Conservation (phyloP, 2,797 vertebrate genomes). For the Chaetophractus vellerosus region DNA sequence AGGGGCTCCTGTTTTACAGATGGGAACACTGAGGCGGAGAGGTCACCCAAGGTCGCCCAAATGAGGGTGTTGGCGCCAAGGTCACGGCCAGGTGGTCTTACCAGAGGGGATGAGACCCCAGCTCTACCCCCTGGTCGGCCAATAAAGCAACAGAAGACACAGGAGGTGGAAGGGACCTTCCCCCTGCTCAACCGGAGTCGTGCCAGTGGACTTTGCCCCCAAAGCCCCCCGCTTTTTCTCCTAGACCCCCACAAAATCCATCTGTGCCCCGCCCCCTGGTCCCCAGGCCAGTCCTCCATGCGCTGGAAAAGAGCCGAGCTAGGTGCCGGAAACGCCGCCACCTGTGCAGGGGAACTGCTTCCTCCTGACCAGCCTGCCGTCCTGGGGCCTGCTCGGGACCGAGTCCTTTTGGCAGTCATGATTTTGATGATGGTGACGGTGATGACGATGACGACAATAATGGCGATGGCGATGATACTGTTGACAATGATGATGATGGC, state of each 20-base stretch:
- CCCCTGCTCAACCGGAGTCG: fast-evolving
- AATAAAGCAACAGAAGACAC: neutral
- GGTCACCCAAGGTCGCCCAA: neutral
- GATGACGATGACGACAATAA: fast-evolving
- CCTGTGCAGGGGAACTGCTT: fast-evolving
- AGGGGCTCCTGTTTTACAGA: neutral
- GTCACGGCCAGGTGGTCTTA: neutral
- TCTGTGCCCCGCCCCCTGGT: neutral
- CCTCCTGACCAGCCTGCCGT: neutral
- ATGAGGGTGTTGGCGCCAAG: neutral
- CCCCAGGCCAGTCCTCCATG: neutral
- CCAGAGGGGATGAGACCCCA: too few relatives aligned
- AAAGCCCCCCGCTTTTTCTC: too few relatives aligned
- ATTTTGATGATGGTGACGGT: fast-evolving
- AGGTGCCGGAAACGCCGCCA: too few relatives aligned
- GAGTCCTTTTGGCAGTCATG: neutral
- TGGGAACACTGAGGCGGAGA: neutral
- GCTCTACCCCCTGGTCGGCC: neutral
- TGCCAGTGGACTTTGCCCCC: neutral
- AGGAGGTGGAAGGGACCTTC: neutral
- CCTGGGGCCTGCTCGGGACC: neutral
- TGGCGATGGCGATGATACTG: neutral
- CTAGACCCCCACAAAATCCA: too few relatives aligned
- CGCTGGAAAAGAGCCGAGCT: neutral
- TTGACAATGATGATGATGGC: fast-evolving